Conservation (phyloP, 2,797 vertebrate genomes). For the Gadopsis bispinosus region DNA sequence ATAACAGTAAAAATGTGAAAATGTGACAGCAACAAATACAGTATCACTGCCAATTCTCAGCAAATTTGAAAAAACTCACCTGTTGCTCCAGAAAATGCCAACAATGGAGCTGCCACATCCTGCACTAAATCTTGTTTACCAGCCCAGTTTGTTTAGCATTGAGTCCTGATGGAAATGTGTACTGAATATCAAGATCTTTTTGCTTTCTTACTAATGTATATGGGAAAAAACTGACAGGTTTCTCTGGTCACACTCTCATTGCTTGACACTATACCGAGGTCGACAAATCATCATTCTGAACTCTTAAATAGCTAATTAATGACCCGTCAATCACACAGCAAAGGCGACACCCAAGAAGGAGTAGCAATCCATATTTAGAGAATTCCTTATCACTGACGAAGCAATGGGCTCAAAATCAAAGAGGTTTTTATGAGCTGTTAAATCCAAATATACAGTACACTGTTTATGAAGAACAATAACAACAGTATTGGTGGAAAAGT, state of each 20-base stretch:
- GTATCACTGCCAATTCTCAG: slow-evolving; percentile 19
- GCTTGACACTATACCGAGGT: neutral
- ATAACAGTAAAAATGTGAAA: slow-evolving; percentile 1
- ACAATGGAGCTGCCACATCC: neutral
- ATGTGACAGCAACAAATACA: slow-evolving; percentile 12
- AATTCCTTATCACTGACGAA: slow-evolving; percentile 1
- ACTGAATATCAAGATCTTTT: neutral
- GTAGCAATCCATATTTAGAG: neutral
- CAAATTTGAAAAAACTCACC: slow-evolving; percentile 23
- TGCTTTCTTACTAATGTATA: neutral
- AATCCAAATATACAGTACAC: neutral
- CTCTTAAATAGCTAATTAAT: slow-evolving; percentile 26
- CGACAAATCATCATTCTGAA: slow-evolving; percentile 3
- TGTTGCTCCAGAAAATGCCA: slow-evolving; percentile 17
- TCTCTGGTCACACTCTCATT: neutral
- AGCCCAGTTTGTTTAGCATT: neutral
- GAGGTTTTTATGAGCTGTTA: neutral
- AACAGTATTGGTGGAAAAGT: neutral
- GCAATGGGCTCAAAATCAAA: neutral
- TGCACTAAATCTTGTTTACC: slow-evolving; percentile 3
- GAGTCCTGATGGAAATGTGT: slow-evolving; percentile 7
- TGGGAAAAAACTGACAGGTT: neutral
- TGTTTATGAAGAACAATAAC: neutral
- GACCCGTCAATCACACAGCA: slow-evolving; percentile 18
- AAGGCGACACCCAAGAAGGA: neutral